Conservation (phyloP, 1,140 invertebrate species). For the Druon quercuslanigerum region DNA sequence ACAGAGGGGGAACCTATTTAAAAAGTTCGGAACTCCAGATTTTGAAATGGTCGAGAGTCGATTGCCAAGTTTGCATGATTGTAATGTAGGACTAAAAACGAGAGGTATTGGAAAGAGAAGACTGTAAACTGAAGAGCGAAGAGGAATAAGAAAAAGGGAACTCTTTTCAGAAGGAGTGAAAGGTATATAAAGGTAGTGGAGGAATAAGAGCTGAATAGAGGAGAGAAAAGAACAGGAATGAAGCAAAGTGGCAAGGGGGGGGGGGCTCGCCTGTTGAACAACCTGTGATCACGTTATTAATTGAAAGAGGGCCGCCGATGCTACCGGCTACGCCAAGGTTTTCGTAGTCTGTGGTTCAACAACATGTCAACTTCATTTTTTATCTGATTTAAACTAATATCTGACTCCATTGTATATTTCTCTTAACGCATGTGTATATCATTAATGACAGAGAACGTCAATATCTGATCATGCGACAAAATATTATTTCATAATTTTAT, state of each 20-base stretch:
- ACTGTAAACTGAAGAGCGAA: not conserved
- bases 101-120: constrained; percentile 20
- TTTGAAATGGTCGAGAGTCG: constrained; percentile 10
- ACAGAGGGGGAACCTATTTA: not conserved
- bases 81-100: constrained; percentile 9
- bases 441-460: too few relatives aligned
- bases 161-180: constrained; percentile 19
- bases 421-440: too few relatives aligned
- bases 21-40: not conserved
- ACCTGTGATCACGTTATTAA: constrained; percentile 75
- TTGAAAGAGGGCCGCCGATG: constrained; percentile 71
- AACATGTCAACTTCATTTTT: constrained; percentile 2
- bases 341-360: constrained; percentile 44
- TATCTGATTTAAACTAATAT: too few relatives aligned
- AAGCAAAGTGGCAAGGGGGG: constrained; percentile 36
- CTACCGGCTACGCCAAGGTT: constrained; percentile 67
- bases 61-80: constrained; percentile 15
- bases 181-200: constrained; percentile 35
- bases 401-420: too few relatives aligned
- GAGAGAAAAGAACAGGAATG: constrained; percentile 44
- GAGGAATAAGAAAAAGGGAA: constrained; percentile 23
- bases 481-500: too few relatives aligned
- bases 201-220: constrained; percentile 44
- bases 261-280: constrained; percentile 61
- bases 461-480: too few relatives aligned